Evolutionary conservation across 2,888 invertebrate species (phyloP), one percentile per base, ranked within the genome.

Genomic region (Cheilosia vulpina): DNA sequence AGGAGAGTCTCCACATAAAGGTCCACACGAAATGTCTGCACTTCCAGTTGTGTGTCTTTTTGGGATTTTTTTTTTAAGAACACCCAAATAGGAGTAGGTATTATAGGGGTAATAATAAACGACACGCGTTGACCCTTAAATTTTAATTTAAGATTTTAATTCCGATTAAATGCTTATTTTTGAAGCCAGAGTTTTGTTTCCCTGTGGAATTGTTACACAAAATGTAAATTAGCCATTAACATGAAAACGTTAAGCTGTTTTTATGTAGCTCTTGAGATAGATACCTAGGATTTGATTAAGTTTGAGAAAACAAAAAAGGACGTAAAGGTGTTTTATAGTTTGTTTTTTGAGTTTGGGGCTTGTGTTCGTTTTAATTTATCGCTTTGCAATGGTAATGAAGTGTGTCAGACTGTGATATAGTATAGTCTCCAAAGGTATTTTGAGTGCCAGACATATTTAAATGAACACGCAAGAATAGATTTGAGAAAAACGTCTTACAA

Each of bases 71-170:
- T 34, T 38, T 38, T 34, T 1, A 15, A 45, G 19, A 13, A 38
- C 13, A 13, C 38, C 24, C 19, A 15, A 7, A 5, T 27, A 45
- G 2, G 21, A 50, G 6, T n/a, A n/a, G n/a, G n/a, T 31, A 31
- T 31, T 31, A 31, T 31, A 31, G 6, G 50, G 34, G 50, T 21
- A 62, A 62, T 62, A 45, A 62, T 11, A 62, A 45, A 27, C 7
- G 47, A 53, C 75, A 57, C 58, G 47, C 66, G 41, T 45, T 34
- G 63, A 55, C 63, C 73, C 73, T 55, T 52, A 4, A 34, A 63
- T 31, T 34, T 19, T 77, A 76, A 76, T 60, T 69, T 53, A 38
- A 62, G 68, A 55, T 38, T 68, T 60, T 69, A 77, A 62, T 77
- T 77, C 27, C 31, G 50, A 52, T 62, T 62, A 52, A 50, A 60